Evolutionary conservation across 2,888 invertebrate species (phyloP), one percentile per base, ranked within the genome.

Genomic region (Pristionchus arcanus): DNA sequence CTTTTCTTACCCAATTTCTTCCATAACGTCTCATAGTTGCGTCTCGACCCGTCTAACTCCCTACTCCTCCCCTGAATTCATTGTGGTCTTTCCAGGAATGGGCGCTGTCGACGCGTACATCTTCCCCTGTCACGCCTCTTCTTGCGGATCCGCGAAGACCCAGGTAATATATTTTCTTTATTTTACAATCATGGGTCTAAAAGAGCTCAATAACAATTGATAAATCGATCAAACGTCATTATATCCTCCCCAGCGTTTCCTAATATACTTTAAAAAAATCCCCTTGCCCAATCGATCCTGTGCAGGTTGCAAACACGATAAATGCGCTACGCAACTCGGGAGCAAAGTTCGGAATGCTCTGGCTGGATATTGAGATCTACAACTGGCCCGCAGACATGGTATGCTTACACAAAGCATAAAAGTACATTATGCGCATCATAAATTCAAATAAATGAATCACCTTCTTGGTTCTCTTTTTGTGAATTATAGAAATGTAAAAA

Each of bases 291-390:
- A 25, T 63, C 15, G 5, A n/a, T n/a, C 1, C 25, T n/a, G 11
- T 21, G n/a, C n/a, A 89, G 89, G 90, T 87, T 19, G 13, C 49
- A n/a, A 71, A 86, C 77, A 77, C 90, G 28, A 87, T 87, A 21
- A 83, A 81, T 68, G 88, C 87, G 11, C 59, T 90, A 1, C 87
- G 87, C 55, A 87, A 86, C 37, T 68, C 90, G 4, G 90, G 91
- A 16, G 90, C 91, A 53, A 90, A 91, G 25, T 86, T 90, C 85
- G 92, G 92, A 28, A 92, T 90, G 90, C 37, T 92, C 53, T 92
- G 92, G 92, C 89, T 92, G 68, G 92, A 92, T 85, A 88, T 92
- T 34, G 92, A 92, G 66, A 71, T 87, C 83, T 90, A 90, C 84
- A 87, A 81, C 25, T 81, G 81, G 81, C 21, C 21, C 13, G 5